Evolutionary conservation across 2,113 vertebrate species (phyloP).

Genomic region (Australoheros scitulus): DNA sequence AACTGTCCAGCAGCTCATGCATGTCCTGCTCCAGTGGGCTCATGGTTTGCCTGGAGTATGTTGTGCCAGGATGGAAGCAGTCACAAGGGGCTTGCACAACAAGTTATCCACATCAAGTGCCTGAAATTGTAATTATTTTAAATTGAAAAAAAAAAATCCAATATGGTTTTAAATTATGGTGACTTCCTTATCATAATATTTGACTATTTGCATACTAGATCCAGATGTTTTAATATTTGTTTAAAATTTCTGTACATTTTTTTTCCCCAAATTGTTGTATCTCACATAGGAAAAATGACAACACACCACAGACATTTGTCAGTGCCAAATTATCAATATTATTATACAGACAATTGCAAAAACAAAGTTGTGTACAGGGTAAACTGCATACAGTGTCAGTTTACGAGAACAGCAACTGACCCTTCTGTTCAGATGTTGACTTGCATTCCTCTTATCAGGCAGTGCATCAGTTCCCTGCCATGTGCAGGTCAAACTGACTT

Average conservation of each 20-base stretch:
- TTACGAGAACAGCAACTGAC: background rate
- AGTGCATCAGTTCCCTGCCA: background rate
- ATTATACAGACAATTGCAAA: background rate
- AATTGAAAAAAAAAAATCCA: too few species aligned
- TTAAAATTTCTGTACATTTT: background rate
- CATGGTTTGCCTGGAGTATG: background rate
- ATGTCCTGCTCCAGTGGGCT: background rate
- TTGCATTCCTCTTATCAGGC: background rate
- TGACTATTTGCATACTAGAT: background rate
- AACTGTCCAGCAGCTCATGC: background rate
- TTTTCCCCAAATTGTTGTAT: accelerated
- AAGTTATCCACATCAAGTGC: too few species aligned
- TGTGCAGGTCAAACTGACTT: background rate
- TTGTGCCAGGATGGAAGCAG: background rate
- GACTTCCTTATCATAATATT: too few species aligned
- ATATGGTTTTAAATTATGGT: too few species aligned
- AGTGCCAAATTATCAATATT: background rate
- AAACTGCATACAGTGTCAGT: background rate
- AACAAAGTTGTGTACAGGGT: background rate
- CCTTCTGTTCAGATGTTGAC: background rate
- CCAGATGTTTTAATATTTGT: background rate
- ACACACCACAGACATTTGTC: background rate
- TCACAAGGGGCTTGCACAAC: background rate
- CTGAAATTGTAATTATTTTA: too few species aligned
- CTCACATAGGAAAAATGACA: background rate